Conservation (phyloP, 2,113 vertebrate species). For the Dipodomys stephensi region DNA sequence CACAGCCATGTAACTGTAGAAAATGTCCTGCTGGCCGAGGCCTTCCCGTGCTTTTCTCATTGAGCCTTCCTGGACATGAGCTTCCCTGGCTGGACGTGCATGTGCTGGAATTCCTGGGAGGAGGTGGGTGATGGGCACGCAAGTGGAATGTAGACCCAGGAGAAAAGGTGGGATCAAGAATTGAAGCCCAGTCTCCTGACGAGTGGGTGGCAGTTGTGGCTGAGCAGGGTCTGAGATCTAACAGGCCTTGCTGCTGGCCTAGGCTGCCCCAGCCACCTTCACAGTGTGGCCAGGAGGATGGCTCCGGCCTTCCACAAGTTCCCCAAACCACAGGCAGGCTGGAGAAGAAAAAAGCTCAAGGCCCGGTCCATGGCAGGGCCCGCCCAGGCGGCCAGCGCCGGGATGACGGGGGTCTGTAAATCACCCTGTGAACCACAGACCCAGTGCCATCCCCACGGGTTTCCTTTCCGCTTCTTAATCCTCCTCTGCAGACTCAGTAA, state of each 20-base stretch:
- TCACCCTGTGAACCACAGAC: constrained; percentile 69
- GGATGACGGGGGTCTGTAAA: constrained; percentile 60
- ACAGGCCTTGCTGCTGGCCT: background rate
- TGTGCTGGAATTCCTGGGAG: background rate
- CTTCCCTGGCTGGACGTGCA: background rate
- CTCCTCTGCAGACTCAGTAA: constrained; percentile 64
- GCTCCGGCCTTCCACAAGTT: background rate
- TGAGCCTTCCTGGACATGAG: fast-evolving
- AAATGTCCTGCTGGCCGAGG: background rate
- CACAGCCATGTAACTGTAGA: background rate
- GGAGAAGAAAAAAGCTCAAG: background rate
- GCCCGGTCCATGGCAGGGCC: background rate
- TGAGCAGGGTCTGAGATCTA: background rate
- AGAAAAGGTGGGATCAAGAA: background rate
- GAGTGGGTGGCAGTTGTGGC: background rate
- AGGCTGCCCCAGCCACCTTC: background rate
- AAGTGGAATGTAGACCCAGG: background rate
- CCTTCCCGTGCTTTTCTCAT: background rate
- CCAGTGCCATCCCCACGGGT: constrained; percentile 69
- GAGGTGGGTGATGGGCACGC: background rate
- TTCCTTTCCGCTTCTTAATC: constrained; percentile 75
- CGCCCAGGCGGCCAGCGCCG: constrained; percentile 58
- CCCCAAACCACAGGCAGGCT: constrained; percentile 29
- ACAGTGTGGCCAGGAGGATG: background rate
- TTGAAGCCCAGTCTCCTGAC: background rate